phyloP scores from a whole-genome alignment of 2,797 vertebrate genomes.

The Xerus rutilus region DNA sequence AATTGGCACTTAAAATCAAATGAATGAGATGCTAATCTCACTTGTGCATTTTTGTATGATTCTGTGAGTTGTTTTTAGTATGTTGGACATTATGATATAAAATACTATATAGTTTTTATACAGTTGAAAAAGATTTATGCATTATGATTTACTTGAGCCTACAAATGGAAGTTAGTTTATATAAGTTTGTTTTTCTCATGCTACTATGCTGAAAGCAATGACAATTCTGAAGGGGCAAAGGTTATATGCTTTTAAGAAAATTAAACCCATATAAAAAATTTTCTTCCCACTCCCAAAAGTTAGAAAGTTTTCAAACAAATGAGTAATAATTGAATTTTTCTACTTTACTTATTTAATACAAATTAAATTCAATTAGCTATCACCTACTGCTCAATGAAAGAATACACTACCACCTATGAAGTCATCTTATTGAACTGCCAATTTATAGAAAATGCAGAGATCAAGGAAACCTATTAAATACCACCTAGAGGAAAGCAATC shows the following conservation, averaged over 20 bases:
- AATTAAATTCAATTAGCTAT: not conserved
- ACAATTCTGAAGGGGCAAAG: not conserved
- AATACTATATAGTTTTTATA: not conserved
- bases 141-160: not conserved
- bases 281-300: not conserved
- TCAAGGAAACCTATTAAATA: not conserved
- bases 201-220: not conserved
- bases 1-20: slow-evolving; percentile 1
- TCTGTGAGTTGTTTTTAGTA: not conserved
- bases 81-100: not conserved
- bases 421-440: not conserved
- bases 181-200: not conserved
- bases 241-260: not conserved
- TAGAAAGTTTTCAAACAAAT: slow-evolving; percentile 22
- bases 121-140: not conserved
- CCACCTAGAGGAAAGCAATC: not conserved
- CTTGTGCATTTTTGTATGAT: not conserved
- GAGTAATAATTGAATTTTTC: not conserved
- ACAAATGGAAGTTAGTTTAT: slow-evolving; percentile 36
- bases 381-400: not conserved
- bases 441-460: not conserved
- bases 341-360: not conserved
- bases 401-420: not conserved
- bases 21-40: not conserved
- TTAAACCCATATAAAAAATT: not conserved